These are phyloP conservation scores for Mamestra brassicae DNA, from an alignment of 2,888 invertebrate genomes.

Conservation along the genomic window DNA sequence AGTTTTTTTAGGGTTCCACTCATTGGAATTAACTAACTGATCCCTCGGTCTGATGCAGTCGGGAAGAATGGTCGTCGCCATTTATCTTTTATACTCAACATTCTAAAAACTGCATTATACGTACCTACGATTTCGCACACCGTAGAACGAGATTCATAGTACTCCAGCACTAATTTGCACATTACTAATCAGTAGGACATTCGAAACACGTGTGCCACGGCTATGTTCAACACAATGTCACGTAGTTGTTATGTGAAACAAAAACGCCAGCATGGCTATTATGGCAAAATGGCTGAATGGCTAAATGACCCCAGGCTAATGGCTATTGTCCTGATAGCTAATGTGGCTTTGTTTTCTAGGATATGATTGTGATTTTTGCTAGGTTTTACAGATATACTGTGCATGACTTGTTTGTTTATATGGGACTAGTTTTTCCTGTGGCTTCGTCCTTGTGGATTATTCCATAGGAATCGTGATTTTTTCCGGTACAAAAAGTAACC, in stretches of 20 bases:
- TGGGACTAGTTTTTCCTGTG: neutral
- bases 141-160: neutral
- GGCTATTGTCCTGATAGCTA: constrained; percentile 33
- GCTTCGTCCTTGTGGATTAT: neutral
- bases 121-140: too few relatives aligned
- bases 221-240: constrained; percentile 51
- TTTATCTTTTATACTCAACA: too few relatives aligned
- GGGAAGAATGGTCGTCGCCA: too few relatives aligned
- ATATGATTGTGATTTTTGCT: neutral
- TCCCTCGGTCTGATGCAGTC: too few relatives aligned
- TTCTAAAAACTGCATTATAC: neutral
- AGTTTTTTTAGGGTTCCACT: too few relatives aligned
- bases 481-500: too few relatives aligned
- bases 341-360: constrained; percentile 13
- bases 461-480: too few relatives aligned
- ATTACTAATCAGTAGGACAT: constrained; percentile 18
- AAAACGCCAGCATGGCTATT: constrained; percentile 56
- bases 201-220: neutral
- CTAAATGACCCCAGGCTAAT: constrained; percentile 61
- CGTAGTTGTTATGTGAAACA: constrained; percentile 51
- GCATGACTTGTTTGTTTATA: neutral
- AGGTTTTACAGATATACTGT: neutral
- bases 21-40: too few relatives aligned
- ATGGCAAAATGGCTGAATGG: constrained; percentile 66
- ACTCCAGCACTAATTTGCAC: neutral